phyloP scores from a whole-genome alignment of 2,797 vertebrate species.

The Argentina silus region DNA sequence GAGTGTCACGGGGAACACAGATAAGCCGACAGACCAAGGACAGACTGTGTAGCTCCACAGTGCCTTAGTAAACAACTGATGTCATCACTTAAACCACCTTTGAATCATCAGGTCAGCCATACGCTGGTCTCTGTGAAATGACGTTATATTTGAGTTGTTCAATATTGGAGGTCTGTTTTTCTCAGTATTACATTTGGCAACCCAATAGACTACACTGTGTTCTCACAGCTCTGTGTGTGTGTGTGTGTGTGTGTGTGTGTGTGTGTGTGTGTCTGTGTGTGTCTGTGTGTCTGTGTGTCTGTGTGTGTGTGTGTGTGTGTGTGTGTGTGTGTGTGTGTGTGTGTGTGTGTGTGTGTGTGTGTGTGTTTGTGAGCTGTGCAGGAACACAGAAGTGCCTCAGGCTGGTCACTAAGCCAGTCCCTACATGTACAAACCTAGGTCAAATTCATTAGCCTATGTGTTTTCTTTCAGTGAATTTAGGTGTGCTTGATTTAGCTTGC shows the following conservation, averaged over 20 bases:
- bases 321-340: too few species aligned
- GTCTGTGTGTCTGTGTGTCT: too few species aligned
- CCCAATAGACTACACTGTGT: neutral
- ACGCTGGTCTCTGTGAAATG: neutral
- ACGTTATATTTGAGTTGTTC: too few species aligned
- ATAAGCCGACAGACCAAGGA: constrained; percentile 21
- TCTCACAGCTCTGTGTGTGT: neutral
- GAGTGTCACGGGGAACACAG: constrained; percentile 6
- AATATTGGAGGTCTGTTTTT: too few species aligned
- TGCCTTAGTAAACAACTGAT: neutral
- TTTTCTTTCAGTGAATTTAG: too few species aligned
- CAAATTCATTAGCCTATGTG: too few species aligned
- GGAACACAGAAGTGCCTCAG: neutral
- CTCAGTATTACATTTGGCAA: neutral
- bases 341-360: too few species aligned
- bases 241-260: neutral
- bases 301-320: too few species aligned
- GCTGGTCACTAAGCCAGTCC: too few species aligned
- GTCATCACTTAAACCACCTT: neutral
- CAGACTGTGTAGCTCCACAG: neutral
- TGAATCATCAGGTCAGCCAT: neutral
- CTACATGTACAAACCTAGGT: too few species aligned
- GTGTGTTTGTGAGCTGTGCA: neutral
- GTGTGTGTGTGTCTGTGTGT: too few species aligned
- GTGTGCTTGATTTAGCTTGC: too few species aligned